Evolutionary conservation across 2,888 invertebrate genomes (phyloP).

Genomic region (Arrhopalites spinosus): DNA sequence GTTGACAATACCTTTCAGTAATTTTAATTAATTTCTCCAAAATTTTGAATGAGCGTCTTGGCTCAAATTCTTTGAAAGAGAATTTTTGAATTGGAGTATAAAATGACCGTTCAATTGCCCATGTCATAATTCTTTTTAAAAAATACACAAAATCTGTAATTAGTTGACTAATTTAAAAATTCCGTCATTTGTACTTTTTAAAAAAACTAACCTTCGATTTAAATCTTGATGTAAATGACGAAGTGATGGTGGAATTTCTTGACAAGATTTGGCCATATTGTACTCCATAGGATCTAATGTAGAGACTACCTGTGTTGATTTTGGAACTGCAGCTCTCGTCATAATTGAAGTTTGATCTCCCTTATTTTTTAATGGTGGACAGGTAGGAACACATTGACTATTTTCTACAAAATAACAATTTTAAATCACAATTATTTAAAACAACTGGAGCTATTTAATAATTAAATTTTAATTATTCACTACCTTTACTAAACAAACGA

Average conservation of each 20-base stretch:
- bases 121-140: not conserved
- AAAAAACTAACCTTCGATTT: no score
- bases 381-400: not conserved
- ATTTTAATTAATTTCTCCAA: not conserved
- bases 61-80: not conserved
- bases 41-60: not conserved
- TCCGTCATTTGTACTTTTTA: no score
- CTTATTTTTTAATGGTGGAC: not conserved
- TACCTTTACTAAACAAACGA: not conserved
- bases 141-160: no score
- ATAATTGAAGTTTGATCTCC: not conserved
- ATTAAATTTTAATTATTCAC: no score
- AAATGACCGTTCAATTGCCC: not conserved
- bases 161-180: no score
- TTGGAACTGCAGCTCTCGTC: not conserved
- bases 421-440: no score
- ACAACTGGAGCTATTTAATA: no score
- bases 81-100: not conserved
- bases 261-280: not conserved
- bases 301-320: not conserved
- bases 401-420: not conserved
- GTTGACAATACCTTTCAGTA: not conserved
- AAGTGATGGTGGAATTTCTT: not conserved
- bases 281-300: not conserved
- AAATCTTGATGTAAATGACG: not conserved